Conservation (phyloP, 2,797 vertebrate genomes). For the Mycteria americana region DNA sequence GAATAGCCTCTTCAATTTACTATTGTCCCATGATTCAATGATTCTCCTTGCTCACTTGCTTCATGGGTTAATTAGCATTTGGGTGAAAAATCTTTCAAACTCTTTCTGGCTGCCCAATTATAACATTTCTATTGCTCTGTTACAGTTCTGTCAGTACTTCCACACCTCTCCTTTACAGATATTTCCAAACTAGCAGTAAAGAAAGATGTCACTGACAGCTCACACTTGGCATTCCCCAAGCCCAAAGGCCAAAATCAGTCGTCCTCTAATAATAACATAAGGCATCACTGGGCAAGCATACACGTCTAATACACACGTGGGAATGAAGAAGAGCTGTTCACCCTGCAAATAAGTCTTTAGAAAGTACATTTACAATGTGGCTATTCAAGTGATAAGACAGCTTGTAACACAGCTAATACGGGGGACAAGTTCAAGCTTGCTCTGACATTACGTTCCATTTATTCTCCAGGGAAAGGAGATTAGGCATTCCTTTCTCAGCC, state of each 20-base stretch:
- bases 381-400: neutral
- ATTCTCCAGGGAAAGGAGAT: neutral
- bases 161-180: neutral
- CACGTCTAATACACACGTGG: fast-evolving
- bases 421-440: neutral
- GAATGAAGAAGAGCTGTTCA: neutral
- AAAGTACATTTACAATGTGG: neutral
- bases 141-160: neutral
- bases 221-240: neutral
- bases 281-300: neutral
- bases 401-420: neutral
- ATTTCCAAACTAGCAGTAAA: neutral
- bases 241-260: neutral
- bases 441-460: neutral
- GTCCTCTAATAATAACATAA: neutral
- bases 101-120: neutral
- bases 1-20: neutral
- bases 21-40: neutral
- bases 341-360: neutral
- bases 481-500: neutral
- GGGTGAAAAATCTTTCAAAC: neutral
- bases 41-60: neutral
- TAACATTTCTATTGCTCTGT: neutral
- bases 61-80: neutral
- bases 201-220: neutral